Evolutionary conservation across 1,140 invertebrate genomes (phyloP).

Genomic region (Rhysida immarginata): DNA sequence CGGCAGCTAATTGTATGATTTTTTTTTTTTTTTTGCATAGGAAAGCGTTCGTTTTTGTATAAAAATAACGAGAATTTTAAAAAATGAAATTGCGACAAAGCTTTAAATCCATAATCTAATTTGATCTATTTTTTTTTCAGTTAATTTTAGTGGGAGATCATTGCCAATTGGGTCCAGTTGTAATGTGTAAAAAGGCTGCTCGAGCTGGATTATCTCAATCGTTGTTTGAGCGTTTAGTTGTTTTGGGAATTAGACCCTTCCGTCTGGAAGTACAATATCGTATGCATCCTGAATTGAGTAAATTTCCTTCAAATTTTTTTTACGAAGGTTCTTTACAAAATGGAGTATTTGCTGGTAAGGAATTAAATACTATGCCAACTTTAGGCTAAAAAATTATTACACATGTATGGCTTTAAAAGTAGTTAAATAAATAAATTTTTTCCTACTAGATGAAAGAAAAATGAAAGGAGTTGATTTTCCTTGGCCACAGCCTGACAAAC

Average conservation of each 20-base stretch:
- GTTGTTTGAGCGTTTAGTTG: conserved; percentile 91
- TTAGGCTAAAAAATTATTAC: no score
- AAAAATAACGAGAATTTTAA: no score
- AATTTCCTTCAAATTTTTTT: conserved; percentile 98
- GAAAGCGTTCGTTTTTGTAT: no score
- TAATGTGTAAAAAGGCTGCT: conserved; percentile 99
- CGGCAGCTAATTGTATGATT: no score
- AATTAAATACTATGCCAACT: conserved; percentile 1
- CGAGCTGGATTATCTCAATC: conserved; percentile 92
- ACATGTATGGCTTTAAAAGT: no score
- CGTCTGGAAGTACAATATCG: conserved; percentile 95
- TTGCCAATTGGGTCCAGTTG: conserved; percentile 94
- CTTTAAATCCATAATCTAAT: not conserved
- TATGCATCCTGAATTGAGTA: conserved; percentile 93
- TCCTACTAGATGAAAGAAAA: conserved; percentile 58
- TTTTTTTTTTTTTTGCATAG: no score
- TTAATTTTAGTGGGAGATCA: conserved; percentile 76
- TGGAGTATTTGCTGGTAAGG: conserved; percentile 73
- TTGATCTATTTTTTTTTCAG: conserved; percentile 35
- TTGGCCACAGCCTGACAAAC: conserved; percentile 89
- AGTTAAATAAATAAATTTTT: not conserved
- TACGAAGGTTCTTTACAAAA: conserved; percentile 98
- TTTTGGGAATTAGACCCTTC: conserved; percentile 87
- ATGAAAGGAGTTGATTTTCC: conserved; percentile 89
- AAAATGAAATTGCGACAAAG: not conserved